phyloP scores from a whole-genome alignment of 2,113 vertebrate genomes.

The Colossoma macropomum region DNA sequence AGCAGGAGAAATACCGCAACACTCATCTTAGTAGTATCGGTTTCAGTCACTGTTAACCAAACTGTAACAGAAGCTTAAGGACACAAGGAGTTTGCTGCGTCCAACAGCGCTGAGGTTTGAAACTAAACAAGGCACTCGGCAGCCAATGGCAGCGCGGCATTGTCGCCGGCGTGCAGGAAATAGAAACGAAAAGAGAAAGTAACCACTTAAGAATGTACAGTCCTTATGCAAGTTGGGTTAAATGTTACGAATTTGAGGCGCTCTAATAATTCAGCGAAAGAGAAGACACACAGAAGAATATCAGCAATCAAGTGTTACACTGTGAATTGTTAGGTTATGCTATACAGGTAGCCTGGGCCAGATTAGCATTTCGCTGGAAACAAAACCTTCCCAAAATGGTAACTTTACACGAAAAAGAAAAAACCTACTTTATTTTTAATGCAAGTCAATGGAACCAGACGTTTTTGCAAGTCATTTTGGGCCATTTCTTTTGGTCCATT shows the following conservation, averaged over 20 bases:
- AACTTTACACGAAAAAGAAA: no score
- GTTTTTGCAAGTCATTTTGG: no score
- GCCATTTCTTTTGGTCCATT: no score
- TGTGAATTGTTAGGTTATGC: no score
- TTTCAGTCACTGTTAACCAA: constrained; percentile 42
- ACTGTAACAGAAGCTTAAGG: constrained; percentile 16
- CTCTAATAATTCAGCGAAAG: background rate
- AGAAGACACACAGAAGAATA: background rate
- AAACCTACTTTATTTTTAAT: no score
- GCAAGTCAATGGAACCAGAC: no score
- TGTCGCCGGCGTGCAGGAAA: constrained; percentile 9
- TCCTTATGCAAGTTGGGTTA: background rate
- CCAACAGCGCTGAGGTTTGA: constrained; percentile 30
- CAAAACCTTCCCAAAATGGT: no score
- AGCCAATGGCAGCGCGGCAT: constrained; percentile 39
- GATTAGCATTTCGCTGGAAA: no score
- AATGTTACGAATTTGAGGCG: background rate
- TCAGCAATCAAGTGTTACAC: background rate
- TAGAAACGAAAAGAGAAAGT: constrained; percentile 26
- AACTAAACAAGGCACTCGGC: constrained; percentile 30
- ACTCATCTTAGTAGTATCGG: constrained; percentile 56
- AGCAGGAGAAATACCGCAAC: constrained; percentile 25
- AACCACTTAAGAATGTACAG: background rate
- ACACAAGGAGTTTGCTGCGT: background rate
- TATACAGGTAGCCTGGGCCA: no score